Conservation (phyloP, 2,113 vertebrate genomes). For the Ceratotherium simum region DNA sequence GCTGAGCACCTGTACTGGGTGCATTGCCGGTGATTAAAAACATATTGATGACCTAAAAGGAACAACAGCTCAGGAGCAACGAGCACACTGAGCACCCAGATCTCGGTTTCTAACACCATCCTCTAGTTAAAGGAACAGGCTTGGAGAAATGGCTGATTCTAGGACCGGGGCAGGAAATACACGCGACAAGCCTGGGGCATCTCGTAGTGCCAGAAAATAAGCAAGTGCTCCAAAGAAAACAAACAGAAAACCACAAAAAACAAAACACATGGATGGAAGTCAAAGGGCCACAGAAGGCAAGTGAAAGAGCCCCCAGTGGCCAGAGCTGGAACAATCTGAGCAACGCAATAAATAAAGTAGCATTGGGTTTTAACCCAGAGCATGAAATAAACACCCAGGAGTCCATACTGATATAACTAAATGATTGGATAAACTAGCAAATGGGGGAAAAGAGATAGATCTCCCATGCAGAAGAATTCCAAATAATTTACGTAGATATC, state of each 20-base stretch:
- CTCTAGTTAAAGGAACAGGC: background rate
- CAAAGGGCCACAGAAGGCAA: background rate
- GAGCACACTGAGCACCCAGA: background rate
- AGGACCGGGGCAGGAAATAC: background rate
- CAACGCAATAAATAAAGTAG: background rate
- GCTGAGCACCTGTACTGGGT: background rate
- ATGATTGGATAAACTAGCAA: background rate
- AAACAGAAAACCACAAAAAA: background rate
- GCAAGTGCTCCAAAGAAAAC: background rate
- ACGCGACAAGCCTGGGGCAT: background rate
- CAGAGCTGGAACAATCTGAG: background rate
- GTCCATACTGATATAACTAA: background rate
- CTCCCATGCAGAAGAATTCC: background rate
- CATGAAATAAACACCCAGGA: background rate
- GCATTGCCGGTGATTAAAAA: background rate
- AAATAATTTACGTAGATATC: background rate
- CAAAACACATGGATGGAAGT: background rate
- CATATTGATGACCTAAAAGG: background rate
- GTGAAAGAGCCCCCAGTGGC: background rate
- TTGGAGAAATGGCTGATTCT: background rate
- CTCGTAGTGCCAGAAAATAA: background rate
- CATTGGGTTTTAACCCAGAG: background rate
- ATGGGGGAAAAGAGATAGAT: background rate
- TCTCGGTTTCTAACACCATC: background rate
- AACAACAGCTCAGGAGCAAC: background rate